Evolutionary conservation across 37 sponge, comb jelly and placozoan species (phyloP).

Genomic region (Aphrocallistes beatrix): DNA sequence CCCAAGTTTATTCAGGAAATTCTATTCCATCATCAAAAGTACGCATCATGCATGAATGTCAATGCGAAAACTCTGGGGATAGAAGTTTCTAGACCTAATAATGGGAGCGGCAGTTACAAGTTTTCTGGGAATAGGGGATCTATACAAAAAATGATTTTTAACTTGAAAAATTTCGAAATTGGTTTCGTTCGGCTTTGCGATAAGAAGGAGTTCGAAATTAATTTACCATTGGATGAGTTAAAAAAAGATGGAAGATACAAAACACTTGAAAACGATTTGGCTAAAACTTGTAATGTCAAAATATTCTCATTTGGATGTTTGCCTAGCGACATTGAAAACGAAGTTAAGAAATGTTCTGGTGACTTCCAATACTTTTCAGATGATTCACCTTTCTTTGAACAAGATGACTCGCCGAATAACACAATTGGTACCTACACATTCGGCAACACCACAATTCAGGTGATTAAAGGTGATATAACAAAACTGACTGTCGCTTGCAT

Average conservation of each 20-base stretch:
- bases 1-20: neutral
- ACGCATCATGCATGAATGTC: neutral
- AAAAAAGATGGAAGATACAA: neutral
- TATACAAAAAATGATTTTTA: neutral
- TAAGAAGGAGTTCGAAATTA: neutral
- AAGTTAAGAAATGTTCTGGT: neutral
- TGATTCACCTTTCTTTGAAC: neutral
- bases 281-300: neutral
- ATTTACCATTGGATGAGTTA: neutral
- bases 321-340: neutral
- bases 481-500: constrained; percentile 17
- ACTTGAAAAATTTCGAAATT: neutral
- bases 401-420: neutral
- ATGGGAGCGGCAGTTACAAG: neutral
- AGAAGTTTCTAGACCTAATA: neutral
- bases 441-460: neutral
- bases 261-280: neutral
- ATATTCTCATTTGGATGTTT: neutral
- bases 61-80: neutral
- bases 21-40: neutral
- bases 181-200: neutral
- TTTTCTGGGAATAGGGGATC: neutral
- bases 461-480: constrained; percentile 6
- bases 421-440: neutral
- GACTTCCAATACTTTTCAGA: neutral